A percentile compares a stretch with the other conserved stretches of the same genome.
phyloP scores from a whole-genome alignment of 2,113 vertebrate genomes.

The Pipa parva region DNA sequence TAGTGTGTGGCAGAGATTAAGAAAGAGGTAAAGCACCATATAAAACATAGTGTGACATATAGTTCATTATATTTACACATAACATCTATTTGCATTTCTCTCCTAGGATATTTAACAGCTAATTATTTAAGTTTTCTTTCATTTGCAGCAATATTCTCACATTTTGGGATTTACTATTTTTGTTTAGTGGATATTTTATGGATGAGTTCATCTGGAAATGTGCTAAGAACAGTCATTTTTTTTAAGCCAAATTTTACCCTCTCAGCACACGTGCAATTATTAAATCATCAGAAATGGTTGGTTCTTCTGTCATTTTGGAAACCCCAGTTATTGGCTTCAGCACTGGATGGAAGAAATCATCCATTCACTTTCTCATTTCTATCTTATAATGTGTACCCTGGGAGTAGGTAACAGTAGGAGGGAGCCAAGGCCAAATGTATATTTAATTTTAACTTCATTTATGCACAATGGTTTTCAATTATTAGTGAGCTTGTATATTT shows the following conservation, averaged over 20 bases:
- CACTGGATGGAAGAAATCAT: not conserved
- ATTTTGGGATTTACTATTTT: not conserved
- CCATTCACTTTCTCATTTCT: not conserved
- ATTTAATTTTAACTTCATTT: not conserved
- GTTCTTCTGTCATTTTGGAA: not conserved
- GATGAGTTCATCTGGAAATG: not conserved
- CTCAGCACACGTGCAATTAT: slow-evolving; percentile 15
- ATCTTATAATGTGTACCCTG: not conserved
- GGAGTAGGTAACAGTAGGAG: not conserved
- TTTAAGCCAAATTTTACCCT: not conserved
- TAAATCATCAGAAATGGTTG: slow-evolving; percentile 8
- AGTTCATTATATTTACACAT: no score
- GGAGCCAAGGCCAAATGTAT: not conserved
- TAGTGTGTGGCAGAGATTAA: no score
- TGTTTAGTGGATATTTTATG: not conserved
- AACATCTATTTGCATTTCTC: no score
- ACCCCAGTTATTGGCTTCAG: not conserved
- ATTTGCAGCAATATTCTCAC: no score
- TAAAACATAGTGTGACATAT: no score
- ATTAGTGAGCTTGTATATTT: not conserved
- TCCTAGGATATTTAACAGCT: no score
- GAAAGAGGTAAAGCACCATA: no score
- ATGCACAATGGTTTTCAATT: not conserved
- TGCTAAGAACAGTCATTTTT: not conserved
- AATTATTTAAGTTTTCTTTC: no score